Conservation (phyloP, 2,797 vertebrate species). For the Muraenolepis orangiensis region DNA sequence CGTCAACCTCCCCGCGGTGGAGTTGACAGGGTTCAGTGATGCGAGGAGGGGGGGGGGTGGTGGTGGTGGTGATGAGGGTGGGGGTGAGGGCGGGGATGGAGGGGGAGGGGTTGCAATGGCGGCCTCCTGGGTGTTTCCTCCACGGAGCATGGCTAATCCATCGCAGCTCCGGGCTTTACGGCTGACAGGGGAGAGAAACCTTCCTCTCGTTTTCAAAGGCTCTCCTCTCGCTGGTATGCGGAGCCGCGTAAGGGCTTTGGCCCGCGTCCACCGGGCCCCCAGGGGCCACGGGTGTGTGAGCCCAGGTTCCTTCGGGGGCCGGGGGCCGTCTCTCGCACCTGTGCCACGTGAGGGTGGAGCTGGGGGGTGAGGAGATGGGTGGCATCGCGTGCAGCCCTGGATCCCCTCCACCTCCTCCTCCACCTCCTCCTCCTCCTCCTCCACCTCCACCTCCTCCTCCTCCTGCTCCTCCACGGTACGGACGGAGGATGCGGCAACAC, state of each 20-base stretch:
- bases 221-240: slow-evolving; percentile 44
- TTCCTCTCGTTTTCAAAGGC: slow-evolving; percentile 38
- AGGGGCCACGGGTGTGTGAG: too few relatives aligned
- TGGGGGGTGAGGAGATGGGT: background rate
- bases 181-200: slow-evolving; percentile 59
- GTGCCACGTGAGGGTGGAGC: slow-evolving; percentile 40
- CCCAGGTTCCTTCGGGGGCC: too few relatives aligned
- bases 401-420: background rate
- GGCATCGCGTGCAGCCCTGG: background rate
- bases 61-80: slow-evolving; percentile 19
- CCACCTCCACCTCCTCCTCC: background rate
- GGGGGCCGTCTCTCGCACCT: slow-evolving; percentile 42
- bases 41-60: slow-evolving; percentile 33
- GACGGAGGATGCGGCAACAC: background rate
- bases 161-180: slow-evolving; percentile 65
- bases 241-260: slow-evolving; percentile 47
- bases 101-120: slow-evolving; percentile 40
- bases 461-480: too few relatives aligned
- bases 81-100: slow-evolving; percentile 25
- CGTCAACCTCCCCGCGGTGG: background rate
- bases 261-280: slow-evolving; percentile 36
- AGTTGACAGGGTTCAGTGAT: slow-evolving; percentile 1
- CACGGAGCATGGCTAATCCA: slow-evolving; percentile 65
- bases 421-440: background rate
- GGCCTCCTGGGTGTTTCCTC: slow-evolving; percentile 58